These are phyloP conservation scores for Cossypha niveicapilla DNA, from an alignment of 2,797 vertebrate genomes.

Conservation along the genomic window DNA sequence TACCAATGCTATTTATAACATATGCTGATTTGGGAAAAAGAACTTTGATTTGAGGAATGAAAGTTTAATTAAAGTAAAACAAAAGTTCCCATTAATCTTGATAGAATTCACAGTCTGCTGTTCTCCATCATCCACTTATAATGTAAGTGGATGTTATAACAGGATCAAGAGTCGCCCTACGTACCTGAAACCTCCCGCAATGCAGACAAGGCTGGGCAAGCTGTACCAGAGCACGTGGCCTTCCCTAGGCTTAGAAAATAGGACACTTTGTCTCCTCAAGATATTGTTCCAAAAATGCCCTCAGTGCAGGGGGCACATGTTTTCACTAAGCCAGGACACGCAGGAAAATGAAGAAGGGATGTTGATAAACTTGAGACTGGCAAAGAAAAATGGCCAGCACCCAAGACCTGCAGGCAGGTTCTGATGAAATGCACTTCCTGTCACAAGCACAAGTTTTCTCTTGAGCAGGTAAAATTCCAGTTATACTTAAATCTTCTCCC, in stretches of 20 bases:
- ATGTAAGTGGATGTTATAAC: background rate
- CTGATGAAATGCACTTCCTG: background rate
- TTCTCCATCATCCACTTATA: background rate
- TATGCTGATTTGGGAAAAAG: background rate
- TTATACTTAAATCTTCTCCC: background rate
- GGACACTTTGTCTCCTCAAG: background rate
- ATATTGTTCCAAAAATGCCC: background rate
- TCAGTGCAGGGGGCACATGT: background rate
- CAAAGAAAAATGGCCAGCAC: background rate
- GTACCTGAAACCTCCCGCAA: background rate
- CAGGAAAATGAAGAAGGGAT: background rate
- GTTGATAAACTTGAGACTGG: background rate
- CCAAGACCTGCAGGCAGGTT: background rate
- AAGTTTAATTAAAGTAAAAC: constrained; percentile 39
- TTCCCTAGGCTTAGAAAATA: background rate
- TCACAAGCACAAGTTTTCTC: background rate
- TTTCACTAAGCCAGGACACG: background rate
- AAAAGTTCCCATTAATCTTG: constrained; percentile 31
- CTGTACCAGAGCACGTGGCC: background rate
- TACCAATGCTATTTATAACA: background rate
- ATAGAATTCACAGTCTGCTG: background rate
- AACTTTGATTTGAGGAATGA: background rate
- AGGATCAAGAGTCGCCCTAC: background rate
- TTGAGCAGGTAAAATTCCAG: background rate
- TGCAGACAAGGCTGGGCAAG: background rate